A percentile compares a stretch with the other conserved stretches of the same genome.
These are phyloP conservation scores for Onychostoma macrolepis DNA, from an alignment of 2,113 vertebrate species.

Conservation along the genomic window DNA sequence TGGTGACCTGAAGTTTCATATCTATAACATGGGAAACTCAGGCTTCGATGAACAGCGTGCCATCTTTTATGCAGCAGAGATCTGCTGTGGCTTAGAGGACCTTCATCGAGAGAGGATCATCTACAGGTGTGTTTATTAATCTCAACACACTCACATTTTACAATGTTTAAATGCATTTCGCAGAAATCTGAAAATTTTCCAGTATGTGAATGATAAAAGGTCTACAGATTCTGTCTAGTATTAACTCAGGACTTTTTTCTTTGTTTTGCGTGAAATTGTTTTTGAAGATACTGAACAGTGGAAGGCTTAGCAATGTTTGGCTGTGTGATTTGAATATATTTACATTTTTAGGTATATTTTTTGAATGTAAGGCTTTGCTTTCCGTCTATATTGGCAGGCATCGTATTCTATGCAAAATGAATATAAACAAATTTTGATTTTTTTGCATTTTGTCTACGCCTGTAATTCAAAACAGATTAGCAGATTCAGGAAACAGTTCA, in stretches of 20 bases:
- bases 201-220: not conserved
- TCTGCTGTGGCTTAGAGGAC: constrained; percentile 86
- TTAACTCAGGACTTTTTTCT: not conserved
- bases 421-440: not conserved
- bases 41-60: constrained; percentile 85
- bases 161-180: not conserved
- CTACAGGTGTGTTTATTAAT: constrained; percentile 75
- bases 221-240: not conserved
- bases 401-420: not conserved
- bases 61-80: constrained; percentile 85
- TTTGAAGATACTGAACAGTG: not conserved
- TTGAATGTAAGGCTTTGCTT: not conserved
- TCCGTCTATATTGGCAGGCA: not conserved
- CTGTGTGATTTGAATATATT: constrained; percentile 1
- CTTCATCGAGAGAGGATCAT: constrained; percentile 85
- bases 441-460: not conserved
- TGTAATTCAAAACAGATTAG: constrained; percentile 21
- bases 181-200: not conserved
- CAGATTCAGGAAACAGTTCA: not conserved
- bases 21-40: constrained; percentile 88
- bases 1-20: constrained; percentile 89
- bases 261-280: not conserved
- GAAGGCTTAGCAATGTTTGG: not conserved
- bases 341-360: not conserved
- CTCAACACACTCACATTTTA: not conserved